Base-by-base conservation (phyloP, 30 jellyfish, hydroid and myxozoan species). In the Aurelia aurita region DNA sequence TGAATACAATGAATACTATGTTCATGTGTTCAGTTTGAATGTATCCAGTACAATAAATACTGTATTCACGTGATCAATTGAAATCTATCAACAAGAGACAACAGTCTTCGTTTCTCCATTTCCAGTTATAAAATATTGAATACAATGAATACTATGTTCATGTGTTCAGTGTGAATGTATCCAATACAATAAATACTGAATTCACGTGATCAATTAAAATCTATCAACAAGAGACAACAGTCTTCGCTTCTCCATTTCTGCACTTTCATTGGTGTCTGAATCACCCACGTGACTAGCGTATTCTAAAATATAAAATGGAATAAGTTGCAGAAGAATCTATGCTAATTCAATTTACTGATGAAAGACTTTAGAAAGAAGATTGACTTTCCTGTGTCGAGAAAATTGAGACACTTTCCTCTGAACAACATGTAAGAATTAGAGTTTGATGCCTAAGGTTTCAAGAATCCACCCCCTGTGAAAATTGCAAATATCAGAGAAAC, bases 211-310 rank as follows among this genome's bases (percentile, higher is more conserved):
- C 3, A 14, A 53, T 73, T 69, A 94, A 79, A 94, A 94, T 46
- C 99, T 87, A 58, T 94, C 99, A 25, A 94, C 95, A 22, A 94
- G 69, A 5, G 99, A 88, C 47, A 94, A 67, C 76, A 94, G 82
- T 65, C 99, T 89, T 84, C 99, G 32, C 64, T 96, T 83, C 72
- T 94, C 99, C 10, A 88, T 72, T 62, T 94, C 99, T 15, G 97
- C 96, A 62, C 95, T 88, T 55, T 94, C 99, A 35, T 77, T 60
- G 14, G 89, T 64, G 21, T 95, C 71, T 1, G 97, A 67, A 89
- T 94, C 97, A 15, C 99, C 99, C 34, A 94, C 96, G 81, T 94
- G 99, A 16, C 97, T 97, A 15, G 99, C 99, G 57, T 94, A 94
- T 62, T 94, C 99, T 94, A n/a, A 22, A 77, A 65, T 23, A n/a